phyloP scores from a whole-genome alignment of 2,888 invertebrate genomes.

The Crepidodera aurea region DNA sequence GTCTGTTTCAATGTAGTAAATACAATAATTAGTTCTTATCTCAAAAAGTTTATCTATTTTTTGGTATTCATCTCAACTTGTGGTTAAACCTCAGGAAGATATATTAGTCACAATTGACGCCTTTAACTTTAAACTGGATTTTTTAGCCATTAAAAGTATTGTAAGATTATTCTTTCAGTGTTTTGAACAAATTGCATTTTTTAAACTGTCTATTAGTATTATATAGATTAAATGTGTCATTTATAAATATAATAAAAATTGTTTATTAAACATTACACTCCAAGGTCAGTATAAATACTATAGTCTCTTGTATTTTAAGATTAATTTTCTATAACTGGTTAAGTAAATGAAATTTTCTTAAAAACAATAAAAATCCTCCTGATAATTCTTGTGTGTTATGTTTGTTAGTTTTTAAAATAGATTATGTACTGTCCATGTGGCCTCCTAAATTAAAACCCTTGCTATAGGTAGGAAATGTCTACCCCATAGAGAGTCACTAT shows the following conservation, averaged over 20 bases:
- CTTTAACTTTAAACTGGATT: background rate
- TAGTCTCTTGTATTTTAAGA: no score
- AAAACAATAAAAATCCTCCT: no score
- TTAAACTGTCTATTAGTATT: background rate
- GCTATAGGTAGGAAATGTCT: background rate
- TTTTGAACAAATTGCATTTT: background rate
- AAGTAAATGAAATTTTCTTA: no score
- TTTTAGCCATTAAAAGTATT: no score
- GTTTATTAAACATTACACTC: background rate
- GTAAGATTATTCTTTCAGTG: background rate
- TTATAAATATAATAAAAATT: background rate
- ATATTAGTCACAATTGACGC: constrained; percentile 1
- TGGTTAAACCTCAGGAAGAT: background rate
- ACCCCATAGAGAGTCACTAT: background rate
- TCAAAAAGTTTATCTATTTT: background rate
- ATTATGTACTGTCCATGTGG: background rate
- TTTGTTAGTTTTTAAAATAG: background rate
- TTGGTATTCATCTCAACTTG: background rate
- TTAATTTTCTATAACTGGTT: no score
- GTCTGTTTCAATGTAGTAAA: background rate
- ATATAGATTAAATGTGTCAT: background rate
- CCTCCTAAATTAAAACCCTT: background rate
- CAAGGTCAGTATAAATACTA: background rate
- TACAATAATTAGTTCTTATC: background rate
- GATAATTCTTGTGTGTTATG: no score